Percentiles rank a stretch among this genome's conserved stretches.
Evolutionary conservation across 1,140 invertebrate species (phyloP).

Genomic region (Drosophila takahashii): DNA sequence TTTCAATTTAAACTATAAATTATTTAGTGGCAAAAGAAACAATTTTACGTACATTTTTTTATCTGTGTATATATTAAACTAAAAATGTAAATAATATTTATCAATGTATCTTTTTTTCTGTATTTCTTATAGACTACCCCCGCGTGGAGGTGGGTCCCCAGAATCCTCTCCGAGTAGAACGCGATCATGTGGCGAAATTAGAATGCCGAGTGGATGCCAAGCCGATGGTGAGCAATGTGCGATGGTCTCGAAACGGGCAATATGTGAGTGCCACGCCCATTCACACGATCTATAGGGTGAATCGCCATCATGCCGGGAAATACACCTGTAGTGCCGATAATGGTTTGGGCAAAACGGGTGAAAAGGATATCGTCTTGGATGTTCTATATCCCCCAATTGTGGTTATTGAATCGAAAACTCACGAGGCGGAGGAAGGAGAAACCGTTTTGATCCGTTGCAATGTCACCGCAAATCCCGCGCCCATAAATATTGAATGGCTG

Average conservation of each 20-base stretch:
- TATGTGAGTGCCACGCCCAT: constrained; percentile 91
- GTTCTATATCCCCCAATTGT: constrained; percentile 94
- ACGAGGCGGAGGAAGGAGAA: constrained; percentile 93
- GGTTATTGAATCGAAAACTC: constrained; percentile 90
- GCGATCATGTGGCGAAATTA: constrained; percentile 91
- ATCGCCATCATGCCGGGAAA: constrained; percentile 92
- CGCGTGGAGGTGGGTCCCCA: constrained; percentile 94
- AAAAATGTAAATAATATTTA: too few species aligned
- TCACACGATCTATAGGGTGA: constrained; percentile 91
- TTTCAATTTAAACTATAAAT: too few species aligned
- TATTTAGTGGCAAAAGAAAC: too few species aligned
- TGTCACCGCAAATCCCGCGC: constrained; percentile 93
- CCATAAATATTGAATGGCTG: constrained; percentile 93
- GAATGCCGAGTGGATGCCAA: constrained; percentile 95
- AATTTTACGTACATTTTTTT: too few species aligned
- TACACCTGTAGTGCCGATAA: constrained; percentile 95
- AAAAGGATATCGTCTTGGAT: constrained; percentile 92
- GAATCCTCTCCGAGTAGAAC: constrained; percentile 93
- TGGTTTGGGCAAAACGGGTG: constrained; percentile 90
- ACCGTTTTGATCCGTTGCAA: constrained; percentile 93
- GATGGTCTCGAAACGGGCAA: constrained; percentile 93
- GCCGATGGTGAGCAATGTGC: constrained; percentile 91
- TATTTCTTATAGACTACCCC: constrained; percentile 90
- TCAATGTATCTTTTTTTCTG: background rate
- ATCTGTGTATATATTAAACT: too few species aligned